phyloP scores from a whole-genome alignment of 2,888 invertebrate genomes.

The Drosophila fulvimacula region DNA sequence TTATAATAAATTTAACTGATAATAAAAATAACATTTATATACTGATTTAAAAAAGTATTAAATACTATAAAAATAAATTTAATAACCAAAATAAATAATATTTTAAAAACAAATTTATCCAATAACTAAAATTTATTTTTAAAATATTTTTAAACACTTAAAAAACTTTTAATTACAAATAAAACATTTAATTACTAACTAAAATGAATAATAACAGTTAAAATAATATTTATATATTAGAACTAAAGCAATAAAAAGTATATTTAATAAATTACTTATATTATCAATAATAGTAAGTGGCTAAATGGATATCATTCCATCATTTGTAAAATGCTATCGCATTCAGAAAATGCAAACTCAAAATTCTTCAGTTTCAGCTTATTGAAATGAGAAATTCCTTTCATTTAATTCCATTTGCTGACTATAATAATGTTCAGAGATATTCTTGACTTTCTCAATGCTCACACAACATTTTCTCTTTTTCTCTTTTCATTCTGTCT shows the following conservation, averaged over 20 bases:
- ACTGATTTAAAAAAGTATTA: too few relatives aligned
- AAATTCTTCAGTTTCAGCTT: slow-evolving; percentile 2
- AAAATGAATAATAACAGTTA: not conserved
- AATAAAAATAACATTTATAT: too few relatives aligned
- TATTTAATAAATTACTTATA: not conserved
- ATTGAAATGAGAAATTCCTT: slow-evolving; percentile 9
- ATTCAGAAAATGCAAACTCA: not conserved
- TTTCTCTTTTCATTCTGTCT: not conserved
- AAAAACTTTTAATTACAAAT: too few relatives aligned
- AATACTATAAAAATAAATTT: too few relatives aligned
- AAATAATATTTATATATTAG: too few relatives aligned
- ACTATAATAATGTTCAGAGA: slow-evolving; percentile 12
- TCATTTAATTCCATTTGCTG: slow-evolving; percentile 13
- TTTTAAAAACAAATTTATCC: too few relatives aligned
- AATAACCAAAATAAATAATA: too few relatives aligned
- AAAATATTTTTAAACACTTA: too few relatives aligned
- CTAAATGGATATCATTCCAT: not conserved
- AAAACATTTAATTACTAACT: too few relatives aligned
- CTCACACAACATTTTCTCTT: slow-evolving; percentile 22
- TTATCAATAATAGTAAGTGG: not conserved
- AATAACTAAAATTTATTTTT: too few relatives aligned
- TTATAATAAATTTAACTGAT: too few relatives aligned
- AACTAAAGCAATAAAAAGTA: not conserved
- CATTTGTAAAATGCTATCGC: too few relatives aligned
- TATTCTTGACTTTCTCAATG: slow-evolving; percentile 19